Evolutionary conservation across 1,140 invertebrate species (phyloP).

Genomic region (Tetraneura akinire): DNA sequence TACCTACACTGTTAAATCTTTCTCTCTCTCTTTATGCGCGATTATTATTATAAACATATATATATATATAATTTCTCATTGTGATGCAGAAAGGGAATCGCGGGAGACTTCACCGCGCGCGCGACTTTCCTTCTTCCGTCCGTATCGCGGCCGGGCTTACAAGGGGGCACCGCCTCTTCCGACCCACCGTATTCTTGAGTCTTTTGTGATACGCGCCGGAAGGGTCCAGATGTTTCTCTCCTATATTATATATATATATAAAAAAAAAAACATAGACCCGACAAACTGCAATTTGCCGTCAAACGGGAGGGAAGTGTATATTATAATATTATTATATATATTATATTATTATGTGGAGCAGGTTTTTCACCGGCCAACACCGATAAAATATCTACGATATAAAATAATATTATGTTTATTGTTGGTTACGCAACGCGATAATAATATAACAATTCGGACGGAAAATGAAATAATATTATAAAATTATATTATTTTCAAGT

Average conservation of each 20-base stretch:
- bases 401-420: no score
- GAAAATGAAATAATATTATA: no score
- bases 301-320: slow-evolving; percentile 20
- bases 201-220: slow-evolving; percentile 41
- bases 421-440: slow-evolving; percentile 12
- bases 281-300: slow-evolving; percentile 20
- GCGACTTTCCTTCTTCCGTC: slow-evolving; percentile 46
- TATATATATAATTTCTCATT: slow-evolving; percentile 31
- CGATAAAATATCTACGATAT: slow-evolving; percentile 5
- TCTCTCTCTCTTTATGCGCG: slow-evolving; percentile 39
- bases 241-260: neutral
- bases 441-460: neutral
- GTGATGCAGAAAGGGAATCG: slow-evolving; percentile 43
- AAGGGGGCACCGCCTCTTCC: slow-evolving; percentile 40
- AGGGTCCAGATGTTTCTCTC: slow-evolving; percentile 49
- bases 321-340: no score
- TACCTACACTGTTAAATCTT: slow-evolving; percentile 14
- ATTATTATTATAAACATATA: slow-evolving; percentile 7
- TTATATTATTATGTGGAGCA: slow-evolving; percentile 14
- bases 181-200: slow-evolving; percentile 42
- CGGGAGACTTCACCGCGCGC: slow-evolving; percentile 19
- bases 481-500: no score
- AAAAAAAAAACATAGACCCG: slow-evolving; percentile 35
- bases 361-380: slow-evolving; percentile 15
- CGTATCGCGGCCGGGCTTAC: neutral